phyloP scores from a whole-genome alignment of 2,888 invertebrate species.

The Limnephilus lunatus region DNA sequence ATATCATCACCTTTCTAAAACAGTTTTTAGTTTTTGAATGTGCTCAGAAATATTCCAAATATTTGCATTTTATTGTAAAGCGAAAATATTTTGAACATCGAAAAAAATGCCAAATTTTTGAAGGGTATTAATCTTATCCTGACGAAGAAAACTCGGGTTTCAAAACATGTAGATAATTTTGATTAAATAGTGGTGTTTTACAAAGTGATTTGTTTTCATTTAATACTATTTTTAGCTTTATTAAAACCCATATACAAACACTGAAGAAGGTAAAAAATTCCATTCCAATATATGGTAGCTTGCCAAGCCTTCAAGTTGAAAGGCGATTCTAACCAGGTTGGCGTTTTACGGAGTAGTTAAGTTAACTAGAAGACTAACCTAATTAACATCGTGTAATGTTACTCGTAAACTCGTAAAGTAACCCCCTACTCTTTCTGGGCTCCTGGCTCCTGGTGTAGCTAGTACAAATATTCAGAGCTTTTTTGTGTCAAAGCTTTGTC shows the following conservation, averaged over 20 bases:
- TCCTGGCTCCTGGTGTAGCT: not conserved
- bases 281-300: not conserved
- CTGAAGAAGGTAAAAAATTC: not conserved
- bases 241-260: not conserved
- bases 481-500: not conserved
- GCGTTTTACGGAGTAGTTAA: slow-evolving; percentile 28
- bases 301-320: slow-evolving; percentile 15
- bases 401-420: slow-evolving; percentile 30
- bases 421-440: not conserved
- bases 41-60: no score
- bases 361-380: slow-evolving; percentile 42
- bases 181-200: no score
- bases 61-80: no score
- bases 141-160: no score
- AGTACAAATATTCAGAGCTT: slow-evolving; percentile 29
- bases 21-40: no score
- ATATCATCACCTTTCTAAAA: no score
- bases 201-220: no score
- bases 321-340: slow-evolving; percentile 28
- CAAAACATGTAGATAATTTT: no score
- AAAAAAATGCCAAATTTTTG: no score
- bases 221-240: not conserved
- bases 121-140: no score
- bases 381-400: slow-evolving; percentile 38
- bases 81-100: no score